A percentile compares a stretch with the other conserved stretches of the same genome.
Evolutionary conservation across 2,797 vertebrate genomes (phyloP).

Genomic region (Alosa sapidissima): DNA sequence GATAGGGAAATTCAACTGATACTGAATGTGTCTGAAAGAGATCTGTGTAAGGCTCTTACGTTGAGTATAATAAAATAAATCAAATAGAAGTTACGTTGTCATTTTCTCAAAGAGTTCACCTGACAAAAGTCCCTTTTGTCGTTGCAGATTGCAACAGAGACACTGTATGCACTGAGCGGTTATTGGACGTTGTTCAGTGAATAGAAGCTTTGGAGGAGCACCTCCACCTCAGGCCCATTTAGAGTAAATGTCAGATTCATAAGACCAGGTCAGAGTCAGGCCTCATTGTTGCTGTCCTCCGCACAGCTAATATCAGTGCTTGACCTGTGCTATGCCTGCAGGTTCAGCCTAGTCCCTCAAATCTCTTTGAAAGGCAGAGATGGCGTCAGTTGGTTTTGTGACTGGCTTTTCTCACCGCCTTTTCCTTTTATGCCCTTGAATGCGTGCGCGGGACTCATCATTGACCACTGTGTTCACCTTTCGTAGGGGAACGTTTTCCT

Average conservation of each 20-base stretch:
- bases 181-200: background rate
- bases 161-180: background rate
- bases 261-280: constrained; percentile 10
- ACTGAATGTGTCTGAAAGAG: background rate
- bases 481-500: constrained; percentile 50
- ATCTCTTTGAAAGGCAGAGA: background rate
- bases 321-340: background rate
- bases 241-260: background rate
- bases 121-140: background rate
- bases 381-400: background rate
- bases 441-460: constrained; percentile 33
- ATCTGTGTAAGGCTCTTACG: constrained; percentile 8
- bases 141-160: background rate
- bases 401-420: background rate
- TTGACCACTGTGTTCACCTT: constrained; percentile 47
- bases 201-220: background rate
- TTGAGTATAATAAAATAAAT: background rate
- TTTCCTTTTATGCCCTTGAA: background rate
- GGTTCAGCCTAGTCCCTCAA: background rate
- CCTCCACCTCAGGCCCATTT: background rate
- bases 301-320: background rate
- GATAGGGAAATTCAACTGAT: background rate
- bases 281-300: background rate
- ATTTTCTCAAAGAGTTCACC: background rate
- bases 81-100: background rate